Evolutionary conservation across 2,888 invertebrate species (phyloP).

Genomic region (Microplitis manilae): DNA sequence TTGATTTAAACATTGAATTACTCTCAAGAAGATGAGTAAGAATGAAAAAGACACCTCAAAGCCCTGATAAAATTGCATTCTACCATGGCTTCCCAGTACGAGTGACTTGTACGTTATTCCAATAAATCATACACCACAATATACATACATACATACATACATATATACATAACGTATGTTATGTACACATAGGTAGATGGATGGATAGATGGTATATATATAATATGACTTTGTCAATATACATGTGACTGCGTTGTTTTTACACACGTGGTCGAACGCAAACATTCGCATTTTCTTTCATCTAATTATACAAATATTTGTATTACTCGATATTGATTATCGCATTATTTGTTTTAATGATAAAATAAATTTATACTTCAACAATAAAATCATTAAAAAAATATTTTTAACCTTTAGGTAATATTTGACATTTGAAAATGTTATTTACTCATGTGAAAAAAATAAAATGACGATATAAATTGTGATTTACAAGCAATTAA

Average conservation of each 20-base stretch:
- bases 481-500: no score
- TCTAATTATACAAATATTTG: slow-evolving; percentile 22
- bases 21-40: not conserved
- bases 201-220: not conserved
- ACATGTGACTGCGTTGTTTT: not conserved
- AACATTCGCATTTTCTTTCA: slow-evolving; percentile 25
- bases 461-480: no score
- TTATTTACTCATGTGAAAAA: no score
- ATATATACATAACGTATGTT: not conserved
- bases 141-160: slow-evolving; percentile 12
- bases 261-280: not conserved
- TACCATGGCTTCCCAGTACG: slow-evolving; percentile 7
- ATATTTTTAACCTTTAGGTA: no score
- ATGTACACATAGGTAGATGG: slow-evolving; percentile 6
- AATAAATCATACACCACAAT: not conserved
- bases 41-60: slow-evolving; percentile 1
- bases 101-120: not conserved
- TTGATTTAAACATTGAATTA: slow-evolving; percentile 2
- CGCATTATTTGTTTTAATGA: not conserved
- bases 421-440: no score
- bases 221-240: not conserved
- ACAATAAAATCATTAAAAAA: no score
- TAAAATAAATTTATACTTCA: no score
- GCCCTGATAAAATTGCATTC: slow-evolving; percentile 13
- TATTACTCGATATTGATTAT: slow-evolving; percentile 4